Conservation (phyloP, 2,113 vertebrate genomes). For the Crotalus tigris region DNA sequence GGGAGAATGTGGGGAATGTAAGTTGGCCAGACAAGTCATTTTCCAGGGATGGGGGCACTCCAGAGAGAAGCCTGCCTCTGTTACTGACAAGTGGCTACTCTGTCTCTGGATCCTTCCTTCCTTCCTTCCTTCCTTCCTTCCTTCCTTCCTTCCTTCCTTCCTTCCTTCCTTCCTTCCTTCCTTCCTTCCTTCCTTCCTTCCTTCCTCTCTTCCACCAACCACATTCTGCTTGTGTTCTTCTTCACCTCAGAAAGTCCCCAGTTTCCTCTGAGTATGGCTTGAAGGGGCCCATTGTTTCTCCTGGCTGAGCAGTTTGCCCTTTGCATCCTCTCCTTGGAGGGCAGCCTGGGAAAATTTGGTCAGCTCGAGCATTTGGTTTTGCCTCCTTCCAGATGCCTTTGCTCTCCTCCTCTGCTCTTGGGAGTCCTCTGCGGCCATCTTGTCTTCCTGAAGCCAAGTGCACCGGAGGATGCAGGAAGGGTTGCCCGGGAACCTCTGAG, state of each 20-base stretch:
- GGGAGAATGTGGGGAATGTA: not conserved
- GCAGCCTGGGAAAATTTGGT: not conserved
- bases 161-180: no score
- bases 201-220: no score
- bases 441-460: not conserved
- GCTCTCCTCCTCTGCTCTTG: not conserved
- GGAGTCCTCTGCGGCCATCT: not conserved
- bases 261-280: not conserved
- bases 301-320: not conserved
- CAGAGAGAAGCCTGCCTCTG: not conserved
- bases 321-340: not conserved
- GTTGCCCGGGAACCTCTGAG: not conserved
- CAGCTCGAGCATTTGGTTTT: not conserved
- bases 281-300: not conserved
- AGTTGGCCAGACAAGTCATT: not conserved
- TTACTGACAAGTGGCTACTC: not conserved
- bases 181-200: no score
- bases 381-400: not conserved
- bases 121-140: no score
- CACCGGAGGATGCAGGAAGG: not conserved
- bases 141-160: no score
- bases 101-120: not conserved
- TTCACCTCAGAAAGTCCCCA: not conserved
- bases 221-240: not conserved
- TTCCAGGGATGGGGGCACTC: not conserved